Evolutionary conservation across 2,113 vertebrate genomes (phyloP), one percentile per base, ranked within the genome.

Genomic region (Suricata suricatta): DNA sequence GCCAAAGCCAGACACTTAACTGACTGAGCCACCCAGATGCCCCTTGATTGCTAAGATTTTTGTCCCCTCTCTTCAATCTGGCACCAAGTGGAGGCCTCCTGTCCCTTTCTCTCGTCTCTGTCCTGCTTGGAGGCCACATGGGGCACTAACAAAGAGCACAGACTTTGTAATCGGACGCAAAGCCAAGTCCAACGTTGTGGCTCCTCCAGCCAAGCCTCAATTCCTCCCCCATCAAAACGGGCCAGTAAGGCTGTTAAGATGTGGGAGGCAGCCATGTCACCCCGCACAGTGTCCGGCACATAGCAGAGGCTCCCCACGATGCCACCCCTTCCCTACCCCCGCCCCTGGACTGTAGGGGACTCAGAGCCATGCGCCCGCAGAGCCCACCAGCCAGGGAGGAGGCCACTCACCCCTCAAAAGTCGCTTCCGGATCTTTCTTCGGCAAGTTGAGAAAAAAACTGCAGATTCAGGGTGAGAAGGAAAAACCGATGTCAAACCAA

Each of bases 211-310:
- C 50, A 2, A 0, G 57, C 66, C 89, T 44, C n/a, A 0, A 16
- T 31, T 44, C 60, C 57, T 80, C 57, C 60, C 71, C 60, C 21
- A 3, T 21, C 10, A 31, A 12, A 23, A 35, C 0, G 2, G 74
- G 3, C 10, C 6, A 0, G 66, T 0, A 0, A 23, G 4, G 79
- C 41, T 82, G 17, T 25, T 50, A 60, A 60, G 11, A 25, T 2
- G 14, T 11, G 12, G 0, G 0, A 4, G 19, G 16, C 2, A 1
- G 13, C 11, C 2, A 0, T 5, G 11, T 44, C 74, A 10, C 2
- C 33, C 41, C 29, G 44, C 47, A 3, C 9, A 0, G 10, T 5
- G 44, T 25, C 69, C 0, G 0, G 13, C 88, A 33, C 0, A 1
- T 0, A 19, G 25, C 57, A 11, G 44, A 41, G 50, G 47, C 29